Conservation (phyloP, 1,140 invertebrate genomes). For the Drosophila mojavensis region DNA sequence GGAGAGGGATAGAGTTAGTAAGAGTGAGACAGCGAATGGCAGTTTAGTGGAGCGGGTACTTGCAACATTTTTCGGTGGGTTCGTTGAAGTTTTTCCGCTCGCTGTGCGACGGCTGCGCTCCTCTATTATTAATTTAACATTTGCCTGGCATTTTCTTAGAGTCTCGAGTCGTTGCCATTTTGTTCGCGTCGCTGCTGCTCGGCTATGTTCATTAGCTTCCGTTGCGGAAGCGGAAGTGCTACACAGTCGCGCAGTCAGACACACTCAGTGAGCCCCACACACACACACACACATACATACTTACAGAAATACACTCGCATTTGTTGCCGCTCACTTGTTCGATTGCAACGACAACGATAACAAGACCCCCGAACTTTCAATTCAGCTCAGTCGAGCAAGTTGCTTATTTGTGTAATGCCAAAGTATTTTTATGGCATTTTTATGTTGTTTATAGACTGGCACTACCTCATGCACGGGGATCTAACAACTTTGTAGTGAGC, state of each 20-base stretch:
- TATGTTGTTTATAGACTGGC: conserved; percentile 42
- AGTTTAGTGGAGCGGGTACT: background rate
- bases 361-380: conserved; percentile 33
- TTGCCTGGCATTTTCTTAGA: conserved; percentile 58
- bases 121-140: conserved; percentile 65
- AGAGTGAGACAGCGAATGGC: too few species aligned
- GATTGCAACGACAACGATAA: conserved; percentile 38
- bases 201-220: conserved; percentile 68
- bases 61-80: conserved; percentile 35
- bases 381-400: conserved; percentile 36
- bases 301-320: background rate
- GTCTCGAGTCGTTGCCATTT: conserved; percentile 41
- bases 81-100: conserved; percentile 42
- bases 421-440: conserved; percentile 53
- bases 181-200: conserved; percentile 39
- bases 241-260: conserved; percentile 68
- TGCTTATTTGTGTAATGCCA: conserved; percentile 45
- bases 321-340: conserved; percentile 26
- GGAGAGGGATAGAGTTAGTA: too few species aligned
- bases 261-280: conserved; percentile 47
- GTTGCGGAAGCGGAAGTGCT: conserved; percentile 67
- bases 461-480: background rate
- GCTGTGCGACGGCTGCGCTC: conserved; percentile 24
- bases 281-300: conserved; percentile 6
- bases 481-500: conserved; percentile 19